Evolutionary conservation across 2,113 vertebrate genomes (phyloP).

Genomic region (Pardalotus punctatus): DNA sequence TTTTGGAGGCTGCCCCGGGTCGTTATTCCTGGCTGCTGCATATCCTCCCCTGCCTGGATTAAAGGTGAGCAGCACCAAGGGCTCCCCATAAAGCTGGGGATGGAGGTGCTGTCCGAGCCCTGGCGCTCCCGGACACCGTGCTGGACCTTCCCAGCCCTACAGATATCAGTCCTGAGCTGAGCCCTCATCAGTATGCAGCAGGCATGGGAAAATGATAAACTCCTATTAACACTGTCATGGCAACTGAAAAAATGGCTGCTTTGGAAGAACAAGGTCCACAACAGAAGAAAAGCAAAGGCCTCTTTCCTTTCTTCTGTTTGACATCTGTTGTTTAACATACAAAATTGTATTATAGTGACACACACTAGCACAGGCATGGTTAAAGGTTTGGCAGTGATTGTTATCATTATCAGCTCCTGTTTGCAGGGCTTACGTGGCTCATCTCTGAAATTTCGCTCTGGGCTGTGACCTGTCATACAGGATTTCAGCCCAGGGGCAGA

Average conservation of each 20-base stretch:
- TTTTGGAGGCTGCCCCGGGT: neutral
- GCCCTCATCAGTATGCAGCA: conserved; percentile 77
- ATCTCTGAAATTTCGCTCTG: neutral
- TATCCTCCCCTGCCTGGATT: neutral
- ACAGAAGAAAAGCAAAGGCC: conserved; percentile 79
- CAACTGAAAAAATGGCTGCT: conserved; percentile 91
- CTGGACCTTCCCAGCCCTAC: conserved; percentile 59
- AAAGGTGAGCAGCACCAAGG: neutral
- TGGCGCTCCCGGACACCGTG: neutral
- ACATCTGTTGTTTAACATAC: conserved; percentile 93
- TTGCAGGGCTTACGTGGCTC: neutral
- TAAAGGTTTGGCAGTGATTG: neutral
- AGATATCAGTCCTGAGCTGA: conserved; percentile 70
- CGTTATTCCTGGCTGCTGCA: neutral
- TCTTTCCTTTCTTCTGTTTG: conserved; percentile 81
- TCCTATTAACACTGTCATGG: conserved; percentile 87
- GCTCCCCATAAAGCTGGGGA: neutral
- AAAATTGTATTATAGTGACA: conserved; percentile 81
- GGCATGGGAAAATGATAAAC: conserved; percentile 83
- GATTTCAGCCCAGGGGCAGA: conserved; percentile 17
- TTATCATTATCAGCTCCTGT: conserved; percentile 7
- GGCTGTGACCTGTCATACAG: neutral
- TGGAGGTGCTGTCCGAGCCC: neutral
- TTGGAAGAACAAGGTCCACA: conserved; percentile 78
- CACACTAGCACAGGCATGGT: neutral